Evolutionary conservation across 1,140 invertebrate genomes (phyloP), one percentile per base, ranked within the genome.

Genomic region (Apis mellifera): DNA sequence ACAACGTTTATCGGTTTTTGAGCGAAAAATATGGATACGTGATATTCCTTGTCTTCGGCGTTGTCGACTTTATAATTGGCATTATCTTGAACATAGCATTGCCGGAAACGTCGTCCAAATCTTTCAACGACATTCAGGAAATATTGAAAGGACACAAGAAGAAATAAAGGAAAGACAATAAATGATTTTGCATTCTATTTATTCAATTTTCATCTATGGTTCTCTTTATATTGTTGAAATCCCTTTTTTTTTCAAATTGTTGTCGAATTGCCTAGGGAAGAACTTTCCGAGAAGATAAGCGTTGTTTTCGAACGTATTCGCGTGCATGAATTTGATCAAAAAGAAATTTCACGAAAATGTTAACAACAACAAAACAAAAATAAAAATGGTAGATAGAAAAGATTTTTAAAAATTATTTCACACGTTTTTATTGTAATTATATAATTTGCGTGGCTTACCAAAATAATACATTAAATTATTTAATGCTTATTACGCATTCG

Each of bases 61-160:
- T 95, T 11, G 95, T 96, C 86, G 65, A 79, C 9, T 3, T 76
- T 2, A 0, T 76, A 1, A 1, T 85, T 1, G 96, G 96, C 2
- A 88, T 96, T 3, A 66, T 96, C 21, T 95, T 96, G 4, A 89
- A 95, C 2, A 75, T 96, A 64, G 92, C 95, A 60, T 94, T 97
- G 55, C 96, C 97, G 1, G 97, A 97, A 93, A 97, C 97, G 0
- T 97, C 97, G 91, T 96, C 95, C 21, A 97, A 96, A 90, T 96
- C 96, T 12, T 95, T 97, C 72, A 95, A 95, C 9, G 26, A 78
- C 0, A 88, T 88, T n/a, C 84, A 86, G 13, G 9, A 73, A 2
- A 64, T 23, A 3, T n/a, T 76, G 12, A 68, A 42, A 42, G 9
- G 2, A 11, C 21, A 15, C 0, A 74, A 8, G 15, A 1, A 8